Base-by-base conservation (phyloP, 2,113 vertebrate species). In the Anarrhichthys ocellatus region DNA sequence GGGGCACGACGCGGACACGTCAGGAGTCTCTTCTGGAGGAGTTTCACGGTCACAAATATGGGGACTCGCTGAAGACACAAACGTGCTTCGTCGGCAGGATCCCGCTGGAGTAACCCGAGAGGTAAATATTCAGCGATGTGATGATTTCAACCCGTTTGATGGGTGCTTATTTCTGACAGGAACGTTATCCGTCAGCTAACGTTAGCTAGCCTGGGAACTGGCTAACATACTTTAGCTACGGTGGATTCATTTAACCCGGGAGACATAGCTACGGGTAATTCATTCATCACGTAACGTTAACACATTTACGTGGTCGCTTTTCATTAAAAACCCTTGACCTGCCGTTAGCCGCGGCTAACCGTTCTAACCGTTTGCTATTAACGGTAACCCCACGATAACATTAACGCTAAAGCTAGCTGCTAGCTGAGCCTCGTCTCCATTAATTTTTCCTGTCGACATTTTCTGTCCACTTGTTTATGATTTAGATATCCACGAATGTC, bases 1-100 rank as follows among this genome's bases (percentile, higher is more conserved):
- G 54, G 54, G 56, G 56, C 24, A 59, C 88, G 73, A 6, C 74
- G n/a, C 87, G 63, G 87, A 89, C 91, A 84, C 91, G 91, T 89
- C 91, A 90, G 73, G 89, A 88, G 77, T 20, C 50, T 40, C 56
- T 86, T 84, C 17, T 1, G 50, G 38, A 34, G 71, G 83, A 87
- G 58, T 80, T 86, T 74, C 64, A 58, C 73, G 1, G 67, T 36
- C 34, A 17, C 24, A 64, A 44, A 79, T 1, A 94, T 93, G 92
- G 88, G 84, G 79, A 88, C 82, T 52, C 44, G 14, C 29, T 92
- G 68, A 92, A 52, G 79, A 80, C 73, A 64, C 6, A 34, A 34
- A 0, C 73, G 5, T 67, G 50, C 9, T 63, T 73, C 54, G 20
- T 36, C 82, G 50, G 56, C 86, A 75, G 78, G 75, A 48, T 44